These are phyloP conservation scores for Pseudomugil gertrudae DNA, from an alignment of 2,797 vertebrate species.

Conservation along the genomic window DNA sequence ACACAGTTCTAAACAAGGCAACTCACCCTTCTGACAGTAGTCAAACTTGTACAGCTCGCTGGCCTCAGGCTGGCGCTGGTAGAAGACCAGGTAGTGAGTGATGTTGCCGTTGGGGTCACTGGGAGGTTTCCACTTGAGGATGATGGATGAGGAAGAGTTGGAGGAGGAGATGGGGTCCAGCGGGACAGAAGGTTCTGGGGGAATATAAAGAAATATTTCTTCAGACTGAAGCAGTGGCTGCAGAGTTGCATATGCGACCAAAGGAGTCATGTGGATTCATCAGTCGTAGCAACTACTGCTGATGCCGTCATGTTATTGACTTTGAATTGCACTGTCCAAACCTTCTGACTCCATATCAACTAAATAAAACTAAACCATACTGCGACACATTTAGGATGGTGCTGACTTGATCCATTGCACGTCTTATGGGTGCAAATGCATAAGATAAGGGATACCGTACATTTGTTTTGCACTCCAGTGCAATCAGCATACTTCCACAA, in stretches of 20 bases:
- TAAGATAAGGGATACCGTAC: no score
- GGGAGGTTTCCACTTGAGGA: conserved; percentile 96
- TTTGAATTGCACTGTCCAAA: background rate
- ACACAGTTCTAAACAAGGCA: conserved; percentile 12
- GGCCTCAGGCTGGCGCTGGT: conserved; percentile 91
- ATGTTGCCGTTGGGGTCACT: conserved; percentile 96
- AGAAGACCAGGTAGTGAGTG: conserved; percentile 95
- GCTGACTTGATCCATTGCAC: background rate
- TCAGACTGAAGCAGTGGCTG: background rate
- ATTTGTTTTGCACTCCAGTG: background rate
- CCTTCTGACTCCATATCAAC: background rate
- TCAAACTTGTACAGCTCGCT: conserved; percentile 94
- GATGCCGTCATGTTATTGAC: background rate
- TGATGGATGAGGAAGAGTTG: conserved; percentile 96
- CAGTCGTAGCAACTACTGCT: no score
- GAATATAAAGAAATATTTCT: conserved; percentile 7
- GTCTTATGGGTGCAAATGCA: background rate
- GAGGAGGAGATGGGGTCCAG: conserved; percentile 94
- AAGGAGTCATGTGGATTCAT: background rate
- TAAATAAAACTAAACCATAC: background rate
- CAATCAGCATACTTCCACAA: background rate
- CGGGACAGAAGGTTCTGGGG: conserved; percentile 91
- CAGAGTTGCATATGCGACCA: background rate
- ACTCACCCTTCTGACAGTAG: conserved; percentile 96
- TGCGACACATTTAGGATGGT: background rate